Evolutionary conservation across 2,888 invertebrate species (phyloP).

Genomic region (Druceiella hillmani): DNA sequence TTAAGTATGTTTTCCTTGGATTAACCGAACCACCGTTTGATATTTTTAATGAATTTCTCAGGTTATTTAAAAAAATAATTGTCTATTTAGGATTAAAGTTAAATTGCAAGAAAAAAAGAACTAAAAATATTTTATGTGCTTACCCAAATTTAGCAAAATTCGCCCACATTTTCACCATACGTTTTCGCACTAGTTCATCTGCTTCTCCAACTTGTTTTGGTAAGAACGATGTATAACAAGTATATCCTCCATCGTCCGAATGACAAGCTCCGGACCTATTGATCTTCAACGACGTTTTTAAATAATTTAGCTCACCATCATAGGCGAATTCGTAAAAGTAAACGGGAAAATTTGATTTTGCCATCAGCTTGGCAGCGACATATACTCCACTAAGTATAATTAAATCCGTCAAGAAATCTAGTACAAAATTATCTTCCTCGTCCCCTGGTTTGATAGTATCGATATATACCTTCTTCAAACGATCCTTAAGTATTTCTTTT

Average conservation of each 20-base stretch:
- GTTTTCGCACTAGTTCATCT: constrained; percentile 37
- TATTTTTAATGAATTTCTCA: no score
- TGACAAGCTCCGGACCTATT: constrained; percentile 51
- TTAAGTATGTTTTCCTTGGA: no score
- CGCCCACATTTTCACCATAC: constrained; percentile 54
- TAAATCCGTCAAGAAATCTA: constrained; percentile 47
- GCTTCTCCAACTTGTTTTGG: constrained; percentile 28
- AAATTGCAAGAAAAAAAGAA: no score
- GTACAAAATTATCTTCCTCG: constrained; percentile 37
- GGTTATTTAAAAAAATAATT: no score
- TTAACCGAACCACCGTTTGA: no score
- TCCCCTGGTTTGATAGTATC: constrained; percentile 32
- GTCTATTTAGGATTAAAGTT: constrained; percentile 3
- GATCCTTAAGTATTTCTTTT: constrained; percentile 29
- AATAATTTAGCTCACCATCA: constrained; percentile 48
- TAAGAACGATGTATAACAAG: no score
- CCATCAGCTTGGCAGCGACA: constrained; percentile 33
- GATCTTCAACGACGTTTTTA: constrained; percentile 40
- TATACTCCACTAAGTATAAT: constrained; percentile 40
- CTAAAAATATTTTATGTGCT: no score
- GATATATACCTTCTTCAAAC: constrained; percentile 42
- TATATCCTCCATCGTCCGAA: constrained; percentile 56
- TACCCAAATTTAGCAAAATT: constrained; percentile 57
- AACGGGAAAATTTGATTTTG: constrained; percentile 38
- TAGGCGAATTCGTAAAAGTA: constrained; percentile 57